Base-by-base conservation (phyloP, 2,797 vertebrate genomes). In the Sciurus carolinensis region DNA sequence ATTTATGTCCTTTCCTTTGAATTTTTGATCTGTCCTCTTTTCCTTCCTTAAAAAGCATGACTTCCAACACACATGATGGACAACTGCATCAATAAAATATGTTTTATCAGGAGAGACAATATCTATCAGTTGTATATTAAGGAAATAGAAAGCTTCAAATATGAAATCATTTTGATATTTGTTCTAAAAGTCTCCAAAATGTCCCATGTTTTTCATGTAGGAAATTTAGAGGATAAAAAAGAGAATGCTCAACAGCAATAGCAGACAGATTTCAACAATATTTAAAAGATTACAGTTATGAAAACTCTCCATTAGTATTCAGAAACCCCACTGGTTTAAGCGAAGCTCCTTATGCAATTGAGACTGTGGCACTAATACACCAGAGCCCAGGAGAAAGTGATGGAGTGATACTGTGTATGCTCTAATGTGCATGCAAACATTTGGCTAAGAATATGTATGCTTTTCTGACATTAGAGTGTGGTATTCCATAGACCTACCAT, bases 401-500 rank as follows among this genome's bases (percentile, higher is more conserved):
- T 93, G 87, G 91, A 96, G 92, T 97, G 94, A 88, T 86, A 72
- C 76, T 76, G 24, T 80, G 39, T 86, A 54, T 76, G 90, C 95
- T 94, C 85, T 28, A 91, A 93, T 12, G 66, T 36, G n/a, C 82
- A 88, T 64, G 72, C 57, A 92, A 93, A 92, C 94, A 95, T 92
- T 97, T 96, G 90, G 96, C 95, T 94, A 89, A 87, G 90, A 77
- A 22, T 80, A 30, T 64, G 64, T 83, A 36, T 75, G 91, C 71
- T 64, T 96, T 92, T 69, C 96, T 91, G 67, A 96, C 84, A 91
- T 96, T 64, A 95, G 87, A 90, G 87, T 50, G 69, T 92, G 89
- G 82, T 95, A 96, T 96, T 97, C 93, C 85, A 33, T 89, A 97
- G 96, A 85, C 89, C 81, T 90, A 96, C 97, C 97, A 97, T 97